A percentile compares a stretch with the other conserved stretches of the same genome.
Evolutionary conservation across 1,140 invertebrate genomes (phyloP).

Genomic region (Lucilia sericata): DNA sequence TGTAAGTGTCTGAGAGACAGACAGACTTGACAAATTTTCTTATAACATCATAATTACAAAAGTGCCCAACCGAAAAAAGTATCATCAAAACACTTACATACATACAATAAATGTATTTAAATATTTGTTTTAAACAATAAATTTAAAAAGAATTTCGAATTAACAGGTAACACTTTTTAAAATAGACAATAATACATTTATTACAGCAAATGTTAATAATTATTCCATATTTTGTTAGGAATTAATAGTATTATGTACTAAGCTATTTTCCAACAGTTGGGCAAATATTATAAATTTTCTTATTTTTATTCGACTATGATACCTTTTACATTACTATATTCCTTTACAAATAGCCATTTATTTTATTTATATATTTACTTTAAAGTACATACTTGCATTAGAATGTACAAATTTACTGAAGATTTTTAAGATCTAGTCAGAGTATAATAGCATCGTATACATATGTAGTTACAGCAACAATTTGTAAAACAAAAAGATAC

Average conservation of each 20-base stretch:
- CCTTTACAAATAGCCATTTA: not conserved
- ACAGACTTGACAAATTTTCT: not conserved
- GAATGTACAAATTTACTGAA: not conserved
- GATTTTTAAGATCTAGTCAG: not conserved
- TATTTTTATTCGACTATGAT: not conserved
- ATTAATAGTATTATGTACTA: too few relatives aligned
- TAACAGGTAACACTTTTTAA: not conserved
- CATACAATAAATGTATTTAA: too few relatives aligned
- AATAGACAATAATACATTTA: not conserved
- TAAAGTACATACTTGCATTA: not conserved
- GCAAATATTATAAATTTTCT: not conserved
- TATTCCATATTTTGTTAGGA: too few relatives aligned
- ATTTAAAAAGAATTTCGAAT: not conserved
- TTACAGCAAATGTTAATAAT: too few relatives aligned
- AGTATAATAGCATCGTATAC: not conserved
- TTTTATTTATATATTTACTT: not conserved
- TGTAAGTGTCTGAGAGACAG: not conserved
- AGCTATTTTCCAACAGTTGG: not conserved
- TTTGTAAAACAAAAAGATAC: not conserved
- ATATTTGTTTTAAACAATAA: not conserved
- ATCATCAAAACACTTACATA: not conserved
- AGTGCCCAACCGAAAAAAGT: not conserved
- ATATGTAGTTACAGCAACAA: not conserved
- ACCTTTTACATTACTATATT: not conserved
- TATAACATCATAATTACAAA: conserved; percentile 10